These are phyloP conservation scores for Diorhabda carinulata DNA, from an alignment of 1,140 invertebrate species.

Conservation along the genomic window DNA sequence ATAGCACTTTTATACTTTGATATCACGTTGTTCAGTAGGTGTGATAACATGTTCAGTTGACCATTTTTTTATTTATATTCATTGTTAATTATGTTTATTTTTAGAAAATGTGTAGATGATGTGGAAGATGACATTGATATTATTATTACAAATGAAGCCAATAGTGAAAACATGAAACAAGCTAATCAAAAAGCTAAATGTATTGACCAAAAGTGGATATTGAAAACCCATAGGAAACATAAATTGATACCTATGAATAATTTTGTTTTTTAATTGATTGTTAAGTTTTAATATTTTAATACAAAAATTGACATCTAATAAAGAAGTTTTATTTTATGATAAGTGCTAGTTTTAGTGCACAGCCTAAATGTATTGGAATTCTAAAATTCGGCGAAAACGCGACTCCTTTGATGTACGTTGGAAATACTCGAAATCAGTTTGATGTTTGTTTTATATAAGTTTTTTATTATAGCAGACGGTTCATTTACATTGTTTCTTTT, in stretches of 20 bases:
- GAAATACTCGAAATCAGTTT: no score
- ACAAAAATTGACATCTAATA: background rate
- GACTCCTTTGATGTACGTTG: no score
- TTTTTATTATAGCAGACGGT: no score
- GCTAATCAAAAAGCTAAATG: slow-evolving; percentile 23
- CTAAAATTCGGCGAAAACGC: no score
- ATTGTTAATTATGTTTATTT: background rate
- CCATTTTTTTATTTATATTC: background rate
- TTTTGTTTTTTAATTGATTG: slow-evolving; percentile 21
- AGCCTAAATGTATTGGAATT: no score
- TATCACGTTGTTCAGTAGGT: background rate
- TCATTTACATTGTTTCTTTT: no score
- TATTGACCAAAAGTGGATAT: slow-evolving; percentile 38
- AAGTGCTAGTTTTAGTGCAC: background rate
- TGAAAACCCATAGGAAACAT: slow-evolving; percentile 39
- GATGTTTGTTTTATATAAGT: no score
- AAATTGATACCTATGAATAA: slow-evolving; percentile 32
- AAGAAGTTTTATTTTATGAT: background rate
- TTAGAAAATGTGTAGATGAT: slow-evolving; percentile 24
- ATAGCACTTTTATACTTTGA: no score
- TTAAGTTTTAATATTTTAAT: background rate
- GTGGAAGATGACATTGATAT: slow-evolving; percentile 28
- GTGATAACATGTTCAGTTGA: background rate
- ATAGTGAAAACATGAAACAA: slow-evolving; percentile 27
- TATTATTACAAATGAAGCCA: slow-evolving; percentile 31